These are phyloP conservation scores for Synergus japonicus DNA, from an alignment of 2,888 invertebrate species.

Conservation along the genomic window DNA sequence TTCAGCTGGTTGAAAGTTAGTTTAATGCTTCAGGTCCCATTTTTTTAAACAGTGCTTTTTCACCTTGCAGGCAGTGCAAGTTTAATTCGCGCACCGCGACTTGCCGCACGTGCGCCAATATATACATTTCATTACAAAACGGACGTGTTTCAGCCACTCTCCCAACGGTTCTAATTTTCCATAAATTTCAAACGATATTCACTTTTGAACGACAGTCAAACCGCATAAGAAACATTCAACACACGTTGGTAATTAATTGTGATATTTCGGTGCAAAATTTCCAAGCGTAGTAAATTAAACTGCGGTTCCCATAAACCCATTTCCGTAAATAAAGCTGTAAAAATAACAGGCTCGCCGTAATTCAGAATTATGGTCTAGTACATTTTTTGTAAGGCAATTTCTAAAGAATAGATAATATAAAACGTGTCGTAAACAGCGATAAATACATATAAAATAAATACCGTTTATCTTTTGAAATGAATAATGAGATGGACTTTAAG, in stretches of 20 bases:
- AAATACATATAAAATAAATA: too few species aligned
- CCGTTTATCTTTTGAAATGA: too few species aligned
- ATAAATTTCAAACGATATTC: slow-evolving; percentile 33
- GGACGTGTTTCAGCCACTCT: slow-evolving; percentile 19
- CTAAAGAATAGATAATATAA: too few species aligned
- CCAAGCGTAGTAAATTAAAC: neutral
- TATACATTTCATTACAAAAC: neutral
- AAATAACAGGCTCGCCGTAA: neutral
- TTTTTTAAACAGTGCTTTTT: slow-evolving; percentile 26
- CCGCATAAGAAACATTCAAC: slow-evolving; percentile 21
- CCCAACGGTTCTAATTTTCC: slow-evolving; percentile 19
- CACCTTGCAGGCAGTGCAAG: slow-evolving; percentile 15
- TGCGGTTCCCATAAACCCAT: neutral
- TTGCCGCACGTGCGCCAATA: slow-evolving; percentile 26
- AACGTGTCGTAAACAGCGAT: too few species aligned
- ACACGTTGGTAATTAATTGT: slow-evolving; percentile 33
- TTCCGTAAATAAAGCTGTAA: neutral
- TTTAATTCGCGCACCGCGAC: slow-evolving; percentile 35
- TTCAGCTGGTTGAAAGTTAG: slow-evolving; percentile 25
- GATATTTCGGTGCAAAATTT: slow-evolving; percentile 15
- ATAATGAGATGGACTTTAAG: too few species aligned
- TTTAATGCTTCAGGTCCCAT: slow-evolving; percentile 30
- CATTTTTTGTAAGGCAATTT: neutral
- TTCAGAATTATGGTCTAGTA: neutral
- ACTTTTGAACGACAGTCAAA: slow-evolving; percentile 16